These are phyloP conservation scores for Diabrotica virgifera DNA, from an alignment of 1,140 invertebrate genomes.

Conservation along the genomic window DNA sequence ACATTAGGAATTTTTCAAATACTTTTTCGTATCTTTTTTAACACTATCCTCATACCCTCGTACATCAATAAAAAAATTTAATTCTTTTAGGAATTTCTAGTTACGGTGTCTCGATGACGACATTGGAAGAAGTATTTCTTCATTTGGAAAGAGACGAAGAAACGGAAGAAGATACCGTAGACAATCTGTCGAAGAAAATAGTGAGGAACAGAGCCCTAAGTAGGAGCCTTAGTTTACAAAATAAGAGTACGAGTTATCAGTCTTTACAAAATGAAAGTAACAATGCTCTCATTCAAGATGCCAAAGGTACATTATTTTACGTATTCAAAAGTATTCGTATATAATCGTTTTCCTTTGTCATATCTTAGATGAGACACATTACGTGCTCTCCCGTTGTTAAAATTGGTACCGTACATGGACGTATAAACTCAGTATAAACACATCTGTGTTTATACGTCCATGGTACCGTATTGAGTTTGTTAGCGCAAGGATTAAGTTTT, in stretches of 20 bases:
- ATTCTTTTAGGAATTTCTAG: conserved; percentile 68
- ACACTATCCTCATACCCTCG: too few relatives aligned
- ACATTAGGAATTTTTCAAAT: too few relatives aligned
- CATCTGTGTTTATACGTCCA: too few relatives aligned
- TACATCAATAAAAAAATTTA: neutral
- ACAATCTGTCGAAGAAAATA: conserved; percentile 70
- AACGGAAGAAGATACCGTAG: conserved; percentile 60
- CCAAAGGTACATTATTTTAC: conserved; percentile 22
- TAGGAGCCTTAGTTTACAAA: conserved; percentile 65
- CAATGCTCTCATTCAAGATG: conserved; percentile 30
- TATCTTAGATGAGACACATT: too few relatives aligned
- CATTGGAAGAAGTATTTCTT: conserved; percentile 84
- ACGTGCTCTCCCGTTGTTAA: too few relatives aligned
- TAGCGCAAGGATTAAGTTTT: too few relatives aligned
- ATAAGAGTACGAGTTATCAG: conserved; percentile 70
- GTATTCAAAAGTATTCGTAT: neutral
- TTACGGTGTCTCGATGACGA: conserved; percentile 92
- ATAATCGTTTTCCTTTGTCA: too few relatives aligned
- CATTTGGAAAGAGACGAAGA: conserved; percentile 71
- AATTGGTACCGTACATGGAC: too few relatives aligned
- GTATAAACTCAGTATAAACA: too few relatives aligned
- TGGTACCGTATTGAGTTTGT: too few relatives aligned
- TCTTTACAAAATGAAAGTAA: conserved; percentile 65
- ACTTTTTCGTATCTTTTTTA: too few relatives aligned
- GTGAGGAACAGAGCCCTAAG: conserved; percentile 67